Conservation (phyloP, 2,113 vertebrate genomes). For the Scartelaos histophorus region DNA sequence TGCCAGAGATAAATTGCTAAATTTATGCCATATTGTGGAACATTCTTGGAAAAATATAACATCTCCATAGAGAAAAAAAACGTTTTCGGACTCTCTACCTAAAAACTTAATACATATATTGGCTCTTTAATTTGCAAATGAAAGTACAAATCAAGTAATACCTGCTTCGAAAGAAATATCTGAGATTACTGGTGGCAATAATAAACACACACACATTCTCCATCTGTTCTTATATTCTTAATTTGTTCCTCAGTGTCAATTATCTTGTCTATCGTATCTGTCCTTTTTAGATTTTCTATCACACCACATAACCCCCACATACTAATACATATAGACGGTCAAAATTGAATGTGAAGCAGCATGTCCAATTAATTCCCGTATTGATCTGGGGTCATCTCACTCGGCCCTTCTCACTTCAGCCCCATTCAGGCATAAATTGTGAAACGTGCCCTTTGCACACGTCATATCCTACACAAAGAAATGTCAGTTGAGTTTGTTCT, state of each 20-base stretch:
- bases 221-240: background rate
- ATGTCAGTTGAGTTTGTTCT: slow-evolving; percentile 6
- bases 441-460: slow-evolving; percentile 27
- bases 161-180: too few species aligned
- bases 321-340: background rate
- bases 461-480: background rate
- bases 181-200: too few species aligned
- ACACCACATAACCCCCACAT: background rate
- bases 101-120: too few species aligned
- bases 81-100: too few species aligned
- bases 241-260: background rate
- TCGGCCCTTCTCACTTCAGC: background rate
- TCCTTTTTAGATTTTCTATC: background rate
- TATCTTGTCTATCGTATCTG: too few species aligned
- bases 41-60: too few species aligned
- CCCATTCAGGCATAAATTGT: background rate
- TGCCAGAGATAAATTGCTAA: too few species aligned
- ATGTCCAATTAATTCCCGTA: background rate
- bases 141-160: too few species aligned
- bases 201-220: too few species aligned
- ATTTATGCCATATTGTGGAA: too few species aligned
- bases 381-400: slow-evolving; percentile 6
- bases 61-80: too few species aligned
- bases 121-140: too few species aligned
- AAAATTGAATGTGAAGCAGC: background rate